phyloP scores from a whole-genome alignment of 2,113 vertebrate genomes.

The Pao palembangensis region DNA sequence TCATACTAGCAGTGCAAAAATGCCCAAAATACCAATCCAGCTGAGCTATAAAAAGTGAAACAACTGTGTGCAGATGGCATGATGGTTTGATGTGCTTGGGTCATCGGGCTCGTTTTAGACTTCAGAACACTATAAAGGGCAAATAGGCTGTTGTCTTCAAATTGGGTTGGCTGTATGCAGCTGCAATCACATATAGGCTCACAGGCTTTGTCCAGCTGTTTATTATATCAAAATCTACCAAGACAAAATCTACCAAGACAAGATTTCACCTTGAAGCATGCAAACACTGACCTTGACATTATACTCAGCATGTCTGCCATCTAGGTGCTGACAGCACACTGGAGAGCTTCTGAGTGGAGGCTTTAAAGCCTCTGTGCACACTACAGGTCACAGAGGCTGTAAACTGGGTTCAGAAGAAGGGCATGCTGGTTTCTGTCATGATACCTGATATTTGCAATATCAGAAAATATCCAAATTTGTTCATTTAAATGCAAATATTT shows the following conservation, averaged over 20 bases:
- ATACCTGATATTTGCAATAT: neutral
- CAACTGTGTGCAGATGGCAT: neutral
- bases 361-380: neutral
- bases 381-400: neutral
- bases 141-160: slow-evolving; percentile 5
- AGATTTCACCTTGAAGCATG: neutral
- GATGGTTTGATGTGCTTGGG: neutral
- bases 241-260: neutral
- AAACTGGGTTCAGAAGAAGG: neutral
- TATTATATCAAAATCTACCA: neutral
- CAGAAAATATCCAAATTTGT: neutral
- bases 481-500: neutral
- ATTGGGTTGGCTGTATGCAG: neutral
- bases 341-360: neutral
- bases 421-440: neutral
- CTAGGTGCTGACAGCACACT: neutral
- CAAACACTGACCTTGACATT: neutral
- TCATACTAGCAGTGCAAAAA: slow-evolving; percentile 7
- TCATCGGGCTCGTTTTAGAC: neutral
- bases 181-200: too few species aligned
- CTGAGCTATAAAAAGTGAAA: slow-evolving; percentile 17
- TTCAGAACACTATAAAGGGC: neutral
- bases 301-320: neutral
- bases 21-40: slow-evolving; percentile 6
- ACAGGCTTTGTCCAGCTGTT: neutral